These are phyloP conservation scores for Cybosia mesomella DNA, from an alignment of 2,888 invertebrate genomes.

Conservation along the genomic window DNA sequence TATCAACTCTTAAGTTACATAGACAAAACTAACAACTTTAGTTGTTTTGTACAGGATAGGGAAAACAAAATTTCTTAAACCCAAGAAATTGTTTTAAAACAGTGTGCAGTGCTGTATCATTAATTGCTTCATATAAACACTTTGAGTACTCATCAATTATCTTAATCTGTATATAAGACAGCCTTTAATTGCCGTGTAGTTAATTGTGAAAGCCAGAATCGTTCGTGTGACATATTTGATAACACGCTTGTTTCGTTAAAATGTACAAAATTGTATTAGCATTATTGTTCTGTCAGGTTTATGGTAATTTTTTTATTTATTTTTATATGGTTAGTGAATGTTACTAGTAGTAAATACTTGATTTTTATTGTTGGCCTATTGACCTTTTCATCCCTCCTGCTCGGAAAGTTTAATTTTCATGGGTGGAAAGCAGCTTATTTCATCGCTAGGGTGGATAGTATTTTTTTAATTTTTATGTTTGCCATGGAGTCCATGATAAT, in stretches of 20 bases:
- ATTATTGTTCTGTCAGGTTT: constrained; percentile 30
- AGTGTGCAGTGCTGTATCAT: constrained; percentile 19
- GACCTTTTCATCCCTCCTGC: too few relatives aligned
- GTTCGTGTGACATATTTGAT: constrained; percentile 17
- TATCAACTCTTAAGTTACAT: neutral
- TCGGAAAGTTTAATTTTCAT: too few relatives aligned
- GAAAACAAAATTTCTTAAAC: constrained; percentile 47
- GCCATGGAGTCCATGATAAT: too few relatives aligned
- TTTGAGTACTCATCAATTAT: constrained; percentile 23
- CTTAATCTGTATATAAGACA: constrained; percentile 38
- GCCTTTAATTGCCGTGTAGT: neutral
- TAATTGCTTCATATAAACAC: constrained; percentile 15
- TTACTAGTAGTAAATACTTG: too few relatives aligned
- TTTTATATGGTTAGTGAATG: too few relatives aligned
- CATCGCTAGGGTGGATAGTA: too few relatives aligned
- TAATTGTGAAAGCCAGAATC: constrained; percentile 20
- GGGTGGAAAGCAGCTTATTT: too few relatives aligned
- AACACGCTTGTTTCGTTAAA: constrained; percentile 20
- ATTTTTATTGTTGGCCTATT: too few relatives aligned
- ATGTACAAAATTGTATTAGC: constrained; percentile 40
- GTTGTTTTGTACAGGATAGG: neutral
- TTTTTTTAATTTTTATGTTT: too few relatives aligned
- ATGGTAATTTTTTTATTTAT: constrained; percentile 28
- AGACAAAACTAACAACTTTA: constrained; percentile 4
- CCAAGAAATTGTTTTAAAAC: constrained; percentile 27